Conservation (phyloP, 37 sponge, comb jelly and placozoan genomes). For the Bolinopsis microptera region DNA sequence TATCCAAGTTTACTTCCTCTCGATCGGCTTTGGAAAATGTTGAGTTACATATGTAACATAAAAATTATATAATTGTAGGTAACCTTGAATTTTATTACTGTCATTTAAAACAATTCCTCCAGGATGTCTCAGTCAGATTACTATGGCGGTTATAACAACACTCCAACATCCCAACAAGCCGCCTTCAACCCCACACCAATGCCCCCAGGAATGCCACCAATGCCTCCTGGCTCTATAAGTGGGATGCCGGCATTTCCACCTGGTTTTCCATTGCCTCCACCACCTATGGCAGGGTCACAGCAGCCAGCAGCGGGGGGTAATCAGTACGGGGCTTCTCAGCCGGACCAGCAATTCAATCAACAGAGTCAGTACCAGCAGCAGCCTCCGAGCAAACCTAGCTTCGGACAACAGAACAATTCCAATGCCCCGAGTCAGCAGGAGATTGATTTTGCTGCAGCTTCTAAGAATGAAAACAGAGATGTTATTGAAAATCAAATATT, state of each 20-base stretch:
- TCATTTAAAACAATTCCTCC: neutral
- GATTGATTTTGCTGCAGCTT: neutral
- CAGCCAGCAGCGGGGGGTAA: neutral
- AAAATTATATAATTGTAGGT: too few relatives aligned
- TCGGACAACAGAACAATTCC: slow-evolving; percentile 2
- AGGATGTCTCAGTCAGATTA: slow-evolving; percentile 60
- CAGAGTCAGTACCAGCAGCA: slow-evolving; percentile 30
- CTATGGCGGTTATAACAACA: slow-evolving; percentile 19
- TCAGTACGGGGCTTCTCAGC: slow-evolving; percentile 14
- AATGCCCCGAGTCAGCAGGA: neutral
- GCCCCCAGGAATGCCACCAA: slow-evolving; percentile 32
- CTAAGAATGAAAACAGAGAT: slow-evolving; percentile 65
- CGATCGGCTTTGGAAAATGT: too few relatives aligned
- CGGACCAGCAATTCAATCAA: neutral
- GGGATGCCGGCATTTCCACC: slow-evolving; percentile 21
- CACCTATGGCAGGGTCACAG: neutral
- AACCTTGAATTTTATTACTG: too few relatives aligned
- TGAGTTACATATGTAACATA: too few relatives aligned
- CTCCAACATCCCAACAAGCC: neutral
- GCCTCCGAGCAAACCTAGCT: neutral
- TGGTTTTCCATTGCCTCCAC: slow-evolving; percentile 39
- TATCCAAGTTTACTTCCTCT: too few relatives aligned
- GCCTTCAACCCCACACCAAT: neutral
- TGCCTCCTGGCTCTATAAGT: neutral
- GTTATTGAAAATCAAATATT: slow-evolving; percentile 54